Evolutionary conservation across 2,797 vertebrate species (phyloP), one percentile per base, ranked within the genome.

Genomic region (Chloroceryle amazona): DNA sequence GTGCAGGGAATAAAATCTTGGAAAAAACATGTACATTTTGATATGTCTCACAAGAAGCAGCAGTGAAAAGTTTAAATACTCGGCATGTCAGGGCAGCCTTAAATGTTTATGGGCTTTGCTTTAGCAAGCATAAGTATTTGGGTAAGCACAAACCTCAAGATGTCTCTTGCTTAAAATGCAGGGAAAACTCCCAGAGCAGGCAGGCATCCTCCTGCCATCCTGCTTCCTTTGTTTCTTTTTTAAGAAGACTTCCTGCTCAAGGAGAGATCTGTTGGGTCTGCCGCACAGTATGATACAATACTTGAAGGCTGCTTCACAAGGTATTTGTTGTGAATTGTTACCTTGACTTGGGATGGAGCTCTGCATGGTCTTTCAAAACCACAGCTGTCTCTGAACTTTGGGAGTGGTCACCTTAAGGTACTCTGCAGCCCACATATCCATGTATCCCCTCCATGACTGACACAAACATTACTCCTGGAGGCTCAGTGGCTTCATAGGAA

Each of bases 61-160:
- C 88, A 95, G 89, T 81, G 63, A 92, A 91, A 83, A 58, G 67
- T 95, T 91, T 86, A 83, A 78, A 65, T 81, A 91, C 39, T 79
- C 58, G 49, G 29, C 72, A 81, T 93, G 94, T 93, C 95, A 94
- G 96, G 94, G 93, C 89, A 90, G 93, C 90, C 95, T 97, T 89
- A 96, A 97, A 97, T 90, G 95, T 97, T 97, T 97, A 97, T 95
- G 94, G 95, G 91, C 83, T 96, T 92, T 94, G 91, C 95, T 95
- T 95, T 94, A 94, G 94, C 93, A 67, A 96, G 90, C 92, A 93
- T 78, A 97, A 97, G 96, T 94, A 91, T 93, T 95, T 97, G 96
- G 86, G 94, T 89, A 95, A 95, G 93, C 92, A 95, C 91, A 96
- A 67, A 62, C 62, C 89, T 86, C 96, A 95, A 96, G 89, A 93